Percentiles rank a stretch among this genome's conserved stretches.
Evolutionary conservation across 2,888 invertebrate species (phyloP).

Genomic region (Ectemnius lituratus): DNA sequence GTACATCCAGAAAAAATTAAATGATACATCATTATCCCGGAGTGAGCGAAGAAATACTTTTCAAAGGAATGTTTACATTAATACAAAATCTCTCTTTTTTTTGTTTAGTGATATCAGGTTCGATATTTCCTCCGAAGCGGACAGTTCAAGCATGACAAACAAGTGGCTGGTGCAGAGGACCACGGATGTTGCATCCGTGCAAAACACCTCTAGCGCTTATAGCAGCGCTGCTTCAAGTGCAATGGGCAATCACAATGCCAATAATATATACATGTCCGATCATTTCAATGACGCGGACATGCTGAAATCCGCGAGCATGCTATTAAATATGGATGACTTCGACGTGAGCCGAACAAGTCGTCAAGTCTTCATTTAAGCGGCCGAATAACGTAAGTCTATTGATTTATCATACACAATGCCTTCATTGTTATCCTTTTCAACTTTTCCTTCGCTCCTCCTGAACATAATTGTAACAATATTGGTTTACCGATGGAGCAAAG

Average conservation of each 20-base stretch:
- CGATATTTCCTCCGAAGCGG: slow-evolving; percentile 70
- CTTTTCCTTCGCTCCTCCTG: neutral
- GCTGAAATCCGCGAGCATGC: slow-evolving; percentile 73
- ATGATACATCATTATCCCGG: too few species aligned
- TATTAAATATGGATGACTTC: slow-evolving; percentile 74
- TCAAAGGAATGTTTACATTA: neutral
- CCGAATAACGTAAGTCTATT: too few species aligned
- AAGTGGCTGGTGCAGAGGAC: slow-evolving; percentile 73
- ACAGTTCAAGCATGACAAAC: slow-evolving; percentile 69
- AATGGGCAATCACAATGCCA: slow-evolving; percentile 74
- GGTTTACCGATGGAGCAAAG: too few species aligned
- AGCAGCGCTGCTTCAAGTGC: slow-evolving; percentile 76
- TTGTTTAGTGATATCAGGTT: slow-evolving; percentile 69
- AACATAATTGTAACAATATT: too few species aligned
- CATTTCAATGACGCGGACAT: slow-evolving; percentile 64
- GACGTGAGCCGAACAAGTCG: slow-evolving; percentile 75
- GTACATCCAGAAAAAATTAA: slow-evolving; percentile 32
- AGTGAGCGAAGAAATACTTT: too few species aligned
- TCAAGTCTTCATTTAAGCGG: slow-evolving; percentile 72
- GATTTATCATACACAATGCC: too few species aligned
- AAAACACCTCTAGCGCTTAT: slow-evolving; percentile 75
- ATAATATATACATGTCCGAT: slow-evolving; percentile 70
- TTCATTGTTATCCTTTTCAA: too few species aligned
- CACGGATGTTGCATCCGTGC: slow-evolving; percentile 72
- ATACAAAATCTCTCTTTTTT: neutral